A percentile compares a stretch with the other conserved stretches of the same genome.
Evolutionary conservation across 2,113 vertebrate species (phyloP).

Genomic region (Vidua chalybeata): DNA sequence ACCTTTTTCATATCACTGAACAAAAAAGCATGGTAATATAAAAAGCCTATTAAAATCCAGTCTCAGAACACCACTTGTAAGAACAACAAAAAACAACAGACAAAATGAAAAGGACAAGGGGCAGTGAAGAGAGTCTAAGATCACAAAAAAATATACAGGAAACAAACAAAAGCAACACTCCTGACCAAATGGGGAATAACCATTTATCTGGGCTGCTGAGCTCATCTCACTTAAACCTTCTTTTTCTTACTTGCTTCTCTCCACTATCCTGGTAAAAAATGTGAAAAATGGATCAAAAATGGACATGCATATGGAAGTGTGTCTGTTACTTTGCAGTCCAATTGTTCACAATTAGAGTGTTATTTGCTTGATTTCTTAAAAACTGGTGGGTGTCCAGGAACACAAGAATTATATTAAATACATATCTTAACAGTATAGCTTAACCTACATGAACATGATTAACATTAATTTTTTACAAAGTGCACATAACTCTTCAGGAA

Average conservation of each 20-base stretch:
- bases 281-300: background rate
- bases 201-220: background rate
- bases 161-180: background rate
- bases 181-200: background rate
- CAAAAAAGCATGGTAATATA: background rate
- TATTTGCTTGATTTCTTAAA: background rate
- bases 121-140: background rate
- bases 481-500: background rate
- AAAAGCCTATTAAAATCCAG: conserved; percentile 13
- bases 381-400: background rate
- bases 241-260: background rate
- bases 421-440: background rate
- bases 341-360: background rate
- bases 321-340: background rate
- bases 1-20: background rate
- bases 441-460: background rate
- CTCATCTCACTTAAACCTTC: background rate
- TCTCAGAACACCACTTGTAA: background rate
- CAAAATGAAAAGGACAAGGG: background rate
- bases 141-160: background rate
- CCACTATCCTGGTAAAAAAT: background rate
- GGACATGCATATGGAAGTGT: background rate
- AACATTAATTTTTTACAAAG: background rate
- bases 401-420: background rate
- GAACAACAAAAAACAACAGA: background rate